These are phyloP conservation scores for Spilosoma lubricipeda DNA, from an alignment of 2,888 invertebrate genomes.

Conservation along the genomic window DNA sequence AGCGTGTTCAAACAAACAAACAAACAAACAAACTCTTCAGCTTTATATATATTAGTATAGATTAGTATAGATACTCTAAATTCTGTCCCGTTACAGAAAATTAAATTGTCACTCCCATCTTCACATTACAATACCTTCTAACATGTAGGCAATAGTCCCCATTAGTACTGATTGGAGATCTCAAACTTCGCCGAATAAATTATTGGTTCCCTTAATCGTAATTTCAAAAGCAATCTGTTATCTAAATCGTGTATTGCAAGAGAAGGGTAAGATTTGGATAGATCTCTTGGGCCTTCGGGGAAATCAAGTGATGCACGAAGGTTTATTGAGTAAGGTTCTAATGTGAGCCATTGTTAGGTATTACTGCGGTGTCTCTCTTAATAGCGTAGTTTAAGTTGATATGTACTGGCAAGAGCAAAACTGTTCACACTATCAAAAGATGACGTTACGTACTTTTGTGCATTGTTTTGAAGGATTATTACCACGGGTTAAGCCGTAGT, in stretches of 20 bases:
- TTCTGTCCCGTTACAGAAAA: conserved; percentile 10
- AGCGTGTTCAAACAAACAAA: no score
- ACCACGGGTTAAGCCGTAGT: no score
- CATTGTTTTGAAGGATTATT: no score
- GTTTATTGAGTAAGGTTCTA: conserved; percentile 57
- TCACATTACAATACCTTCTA: conserved; percentile 18
- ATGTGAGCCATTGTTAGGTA: conserved; percentile 66
- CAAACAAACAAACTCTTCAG: no score
- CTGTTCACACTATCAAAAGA: neutral
- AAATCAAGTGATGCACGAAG: conserved; percentile 66
- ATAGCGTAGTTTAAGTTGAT: conserved; percentile 68
- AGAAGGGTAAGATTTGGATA: conserved; percentile 56
- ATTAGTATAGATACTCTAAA: no score
- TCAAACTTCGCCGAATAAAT: conserved; percentile 27
- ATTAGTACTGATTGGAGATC: conserved; percentile 27
- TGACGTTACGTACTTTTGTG: neutral
- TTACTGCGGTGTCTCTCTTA: conserved; percentile 64
- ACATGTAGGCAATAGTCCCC: conserved; percentile 18
- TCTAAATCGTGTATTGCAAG: conserved; percentile 54
- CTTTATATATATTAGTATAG: no score
- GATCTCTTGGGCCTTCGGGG: conserved; percentile 60
- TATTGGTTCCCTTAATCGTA: conserved; percentile 47
- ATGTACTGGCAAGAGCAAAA: conserved; percentile 54
- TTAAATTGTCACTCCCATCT: conserved; percentile 15
- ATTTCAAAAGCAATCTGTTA: conserved; percentile 60